Percentiles rank a stretch among this genome's conserved stretches.
Conservation (phyloP, 2,797 vertebrate genomes). For the Ciconia nigra region DNA sequence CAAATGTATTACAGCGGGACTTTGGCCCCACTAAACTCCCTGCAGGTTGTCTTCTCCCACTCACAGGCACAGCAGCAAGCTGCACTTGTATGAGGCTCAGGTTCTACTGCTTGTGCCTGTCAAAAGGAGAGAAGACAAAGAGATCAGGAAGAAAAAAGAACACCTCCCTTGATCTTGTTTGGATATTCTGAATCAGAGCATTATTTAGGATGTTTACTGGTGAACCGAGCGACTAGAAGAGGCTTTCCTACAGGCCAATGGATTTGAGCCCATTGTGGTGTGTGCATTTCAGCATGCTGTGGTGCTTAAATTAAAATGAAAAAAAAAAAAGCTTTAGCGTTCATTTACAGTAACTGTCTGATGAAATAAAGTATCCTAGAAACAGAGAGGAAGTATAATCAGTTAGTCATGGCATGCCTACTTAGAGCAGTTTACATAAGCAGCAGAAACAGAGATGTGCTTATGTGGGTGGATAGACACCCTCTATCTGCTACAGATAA, state of each 20-base stretch:
- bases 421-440: neutral
- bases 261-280: neutral
- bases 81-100: neutral
- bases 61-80: neutral
- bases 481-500: neutral
- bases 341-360: constrained; percentile 6
- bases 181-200: neutral
- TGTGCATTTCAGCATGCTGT: neutral
- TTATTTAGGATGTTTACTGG: neutral
- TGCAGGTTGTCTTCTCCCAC: neutral
- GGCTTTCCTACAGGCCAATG: neutral
- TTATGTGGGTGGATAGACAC: neutral
- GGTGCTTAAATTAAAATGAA: neutral
- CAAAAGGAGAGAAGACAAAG: neutral
- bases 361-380: neutral
- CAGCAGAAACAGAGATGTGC: neutral
- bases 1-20: neutral
- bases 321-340: neutral
- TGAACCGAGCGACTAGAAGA: neutral
- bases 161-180: neutral
- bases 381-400: constrained; percentile 35
- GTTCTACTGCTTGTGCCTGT: neutral
- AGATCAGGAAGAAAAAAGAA: neutral
- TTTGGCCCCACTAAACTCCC: neutral
- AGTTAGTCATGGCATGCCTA: neutral